Base-by-base conservation (phyloP, 2,113 vertebrate species). In the Thamnaconus septentrionalis region DNA sequence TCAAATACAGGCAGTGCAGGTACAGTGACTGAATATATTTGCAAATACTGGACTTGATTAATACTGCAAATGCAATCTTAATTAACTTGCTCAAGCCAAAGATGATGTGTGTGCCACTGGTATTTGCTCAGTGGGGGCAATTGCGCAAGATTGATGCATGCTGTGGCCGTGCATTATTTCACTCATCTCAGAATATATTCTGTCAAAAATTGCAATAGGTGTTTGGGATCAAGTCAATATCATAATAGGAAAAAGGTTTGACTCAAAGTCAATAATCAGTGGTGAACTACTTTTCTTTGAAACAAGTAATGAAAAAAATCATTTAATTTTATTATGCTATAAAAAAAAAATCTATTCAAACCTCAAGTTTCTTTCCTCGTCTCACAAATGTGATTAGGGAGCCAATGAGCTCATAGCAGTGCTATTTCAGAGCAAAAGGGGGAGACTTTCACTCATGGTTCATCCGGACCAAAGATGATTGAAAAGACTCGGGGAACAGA, bases 161-260 rank as follows among this genome's bases (percentile, higher is more conserved):
- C 81, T 81, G 84, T 85, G 83, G 82, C 70, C 79, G 83, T 81
- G 84, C 67, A 87, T 85, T 86, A 79, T 84, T 60, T 75, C 59
- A 31, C 18, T 31, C 18, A 31, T 31, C 18, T 31, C 18, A 31
- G 2, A 31, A 31, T 31, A 31, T 31, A 31, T 31, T 31, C 18
- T 31, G 18, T 31, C 18, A 31, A 31, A 31, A 31, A 31, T 31
- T 31, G 18, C 18, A 2, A 31, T 31, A 31, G 18, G 18, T 31
- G 18, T 31, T 31, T 31, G 18, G 1, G 18, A 31, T 31, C 18
- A 31, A 31, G 18, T 31, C 18, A 31, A 31, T 31, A 31, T 31
- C 18, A 31, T 31, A 31, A 31, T 31, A 31, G 18, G 18, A 31
- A 31, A 31, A 31, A 70, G 53, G 40, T 39, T 61, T 18, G 71